Percentiles rank a stretch among this genome's conserved stretches.
These are phyloP conservation scores for Electrophaes corylata DNA, from an alignment of 2,888 invertebrate genomes.

Conservation along the genomic window DNA sequence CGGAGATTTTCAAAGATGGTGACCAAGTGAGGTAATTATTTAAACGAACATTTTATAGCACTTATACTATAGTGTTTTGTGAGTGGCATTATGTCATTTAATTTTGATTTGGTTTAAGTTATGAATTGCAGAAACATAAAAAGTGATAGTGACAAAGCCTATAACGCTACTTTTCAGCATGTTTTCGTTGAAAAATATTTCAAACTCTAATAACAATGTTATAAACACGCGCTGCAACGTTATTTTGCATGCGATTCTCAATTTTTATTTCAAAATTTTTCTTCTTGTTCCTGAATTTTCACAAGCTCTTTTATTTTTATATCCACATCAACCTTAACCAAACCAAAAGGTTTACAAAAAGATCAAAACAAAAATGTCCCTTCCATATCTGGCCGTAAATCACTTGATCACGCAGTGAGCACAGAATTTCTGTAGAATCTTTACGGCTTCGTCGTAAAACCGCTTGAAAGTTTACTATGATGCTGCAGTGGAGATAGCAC, in stretches of 20 bases:
- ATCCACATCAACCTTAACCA: constrained; percentile 14
- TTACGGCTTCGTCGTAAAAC: constrained; percentile 40
- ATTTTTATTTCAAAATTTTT: neutral
- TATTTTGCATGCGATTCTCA: neutral
- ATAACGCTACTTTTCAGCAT: too few species aligned
- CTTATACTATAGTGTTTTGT: too few species aligned
- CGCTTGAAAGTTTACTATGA: constrained; percentile 34
- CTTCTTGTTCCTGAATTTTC: neutral
- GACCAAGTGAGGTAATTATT: constrained; percentile 77
- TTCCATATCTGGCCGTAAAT: constrained; percentile 33
- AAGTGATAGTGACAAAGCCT: too few species aligned
- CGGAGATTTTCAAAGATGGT: constrained; percentile 91
- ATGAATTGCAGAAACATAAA: too few species aligned
- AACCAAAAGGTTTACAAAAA: constrained; percentile 15
- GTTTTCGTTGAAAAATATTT: too few species aligned
- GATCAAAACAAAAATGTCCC: constrained; percentile 28
- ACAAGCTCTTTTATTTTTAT: constrained; percentile 2
- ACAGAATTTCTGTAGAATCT: constrained; percentile 34
- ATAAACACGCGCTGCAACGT: too few species aligned
- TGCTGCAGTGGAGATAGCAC: constrained; percentile 30
- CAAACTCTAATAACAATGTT: too few species aligned
- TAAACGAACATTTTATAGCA: too few species aligned
- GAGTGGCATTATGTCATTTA: too few species aligned
- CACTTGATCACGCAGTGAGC: constrained; percentile 33
- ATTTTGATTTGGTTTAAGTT: too few species aligned